Conservation (phyloP, 2,797 vertebrate species). For the Helarctos malayanus region DNA sequence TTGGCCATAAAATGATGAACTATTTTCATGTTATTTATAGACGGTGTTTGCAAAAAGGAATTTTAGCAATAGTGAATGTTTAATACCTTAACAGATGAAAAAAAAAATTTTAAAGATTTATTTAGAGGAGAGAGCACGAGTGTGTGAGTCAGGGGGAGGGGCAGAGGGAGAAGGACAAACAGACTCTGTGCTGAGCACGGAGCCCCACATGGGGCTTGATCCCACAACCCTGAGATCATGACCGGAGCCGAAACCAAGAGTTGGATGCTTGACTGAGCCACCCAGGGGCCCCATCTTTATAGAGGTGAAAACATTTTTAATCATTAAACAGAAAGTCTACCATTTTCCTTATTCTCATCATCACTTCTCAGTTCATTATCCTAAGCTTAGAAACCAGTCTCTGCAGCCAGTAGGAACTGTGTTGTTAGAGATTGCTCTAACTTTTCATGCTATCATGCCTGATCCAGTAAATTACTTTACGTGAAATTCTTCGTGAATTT, state of each 20-base stretch:
- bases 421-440: not conserved
- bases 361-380: not conserved
- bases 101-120: not conserved
- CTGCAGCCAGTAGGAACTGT: not conserved
- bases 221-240: not conserved
- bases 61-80: conserved; percentile 36
- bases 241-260: not conserved
- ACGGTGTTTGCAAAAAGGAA: conserved; percentile 33
- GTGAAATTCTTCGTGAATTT: not conserved
- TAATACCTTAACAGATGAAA: conserved; percentile 27
- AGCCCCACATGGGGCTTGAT: not conserved
- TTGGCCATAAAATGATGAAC: not conserved
- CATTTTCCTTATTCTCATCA: not conserved
- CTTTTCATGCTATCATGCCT: not conserved
- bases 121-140: not conserved
- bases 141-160: accelerated
- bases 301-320: not conserved
- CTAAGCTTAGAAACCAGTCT: not conserved
- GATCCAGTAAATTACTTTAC: not conserved
- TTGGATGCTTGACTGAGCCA: not conserved
- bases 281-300: not conserved
- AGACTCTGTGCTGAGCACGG: not conserved
- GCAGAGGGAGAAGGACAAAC: not conserved
- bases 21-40: not conserved
- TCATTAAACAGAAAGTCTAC: not conserved